Conservation (phyloP, 2,888 invertebrate genomes). For the Tillus elongatus region DNA sequence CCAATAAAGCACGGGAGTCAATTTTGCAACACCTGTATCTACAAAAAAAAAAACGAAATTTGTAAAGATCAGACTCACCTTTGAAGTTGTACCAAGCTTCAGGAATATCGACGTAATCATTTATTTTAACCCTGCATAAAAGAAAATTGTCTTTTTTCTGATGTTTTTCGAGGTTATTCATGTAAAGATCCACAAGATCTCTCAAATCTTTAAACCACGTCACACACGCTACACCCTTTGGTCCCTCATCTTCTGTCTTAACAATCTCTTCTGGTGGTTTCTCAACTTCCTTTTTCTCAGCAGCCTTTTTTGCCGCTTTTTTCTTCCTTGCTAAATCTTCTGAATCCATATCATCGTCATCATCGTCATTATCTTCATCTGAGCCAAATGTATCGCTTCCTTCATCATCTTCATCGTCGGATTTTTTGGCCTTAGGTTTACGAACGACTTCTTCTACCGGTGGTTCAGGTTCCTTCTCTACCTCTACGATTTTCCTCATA, state of each 20-base stretch:
- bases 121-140: conserved; percentile 35
- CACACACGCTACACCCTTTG: conserved; percentile 37
- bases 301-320: neutral
- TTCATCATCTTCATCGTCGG: no score
- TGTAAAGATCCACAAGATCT: conserved; percentile 37
- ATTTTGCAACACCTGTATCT: no score
- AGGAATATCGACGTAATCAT: conserved; percentile 30
- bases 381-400: conserved; percentile 22
- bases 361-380: conserved; percentile 23
- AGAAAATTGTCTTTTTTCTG: conserved; percentile 31
- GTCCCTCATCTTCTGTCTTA: neutral
- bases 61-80: conserved; percentile 26
- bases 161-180: conserved; percentile 33
- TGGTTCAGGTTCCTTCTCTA: no score
- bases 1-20: no score
- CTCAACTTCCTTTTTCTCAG: neutral
- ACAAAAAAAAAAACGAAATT: no score
- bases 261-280: neutral
- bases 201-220: conserved; percentile 35
- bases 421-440: no score
- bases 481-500: no score
- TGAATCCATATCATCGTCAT: no score
- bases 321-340: neutral
- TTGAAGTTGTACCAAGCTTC: conserved; percentile 38
- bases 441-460: no score